phyloP scores from a whole-genome alignment of 1,140 invertebrate genomes.

The Bombus breviceps region DNA sequence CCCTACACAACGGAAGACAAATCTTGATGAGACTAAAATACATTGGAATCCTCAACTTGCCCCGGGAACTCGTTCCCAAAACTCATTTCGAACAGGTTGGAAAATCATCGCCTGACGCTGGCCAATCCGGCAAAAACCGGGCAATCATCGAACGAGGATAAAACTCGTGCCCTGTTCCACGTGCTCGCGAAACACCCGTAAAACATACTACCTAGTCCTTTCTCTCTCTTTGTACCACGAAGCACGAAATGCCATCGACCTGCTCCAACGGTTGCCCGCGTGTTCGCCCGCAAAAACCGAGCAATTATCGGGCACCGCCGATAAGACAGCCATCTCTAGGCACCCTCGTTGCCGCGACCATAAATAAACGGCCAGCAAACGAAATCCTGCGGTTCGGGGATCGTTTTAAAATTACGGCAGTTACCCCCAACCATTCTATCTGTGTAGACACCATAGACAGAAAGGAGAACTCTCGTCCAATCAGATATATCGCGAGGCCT shows the following conservation, averaged over 20 bases:
- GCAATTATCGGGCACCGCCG: slow-evolving; percentile 46
- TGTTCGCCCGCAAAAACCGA: slow-evolving; percentile 34
- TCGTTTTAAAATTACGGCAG: slow-evolving; percentile 54
- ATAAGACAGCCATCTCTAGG: slow-evolving; percentile 43
- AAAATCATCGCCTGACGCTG: slow-evolving; percentile 34
- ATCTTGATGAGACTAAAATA: not conserved
- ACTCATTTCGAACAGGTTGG: slow-evolving; percentile 11
- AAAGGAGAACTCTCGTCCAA: slow-evolving; percentile 36
- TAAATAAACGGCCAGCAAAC: slow-evolving; percentile 38
- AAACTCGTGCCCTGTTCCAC: slow-evolving; percentile 13
- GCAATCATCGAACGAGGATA: slow-evolving; percentile 37
- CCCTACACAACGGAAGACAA: not conserved
- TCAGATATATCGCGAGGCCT: slow-evolving; percentile 47
- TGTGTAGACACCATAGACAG: not conserved
- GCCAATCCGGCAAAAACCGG: slow-evolving; percentile 22
- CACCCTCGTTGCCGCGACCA: slow-evolving; percentile 25
- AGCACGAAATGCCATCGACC: slow-evolving; percentile 28
- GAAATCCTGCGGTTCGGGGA: slow-evolving; percentile 37
- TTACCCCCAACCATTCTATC: not conserved
- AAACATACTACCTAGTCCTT: not conserved
- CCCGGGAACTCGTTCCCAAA: not conserved
- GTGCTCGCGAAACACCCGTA: slow-evolving; percentile 19
- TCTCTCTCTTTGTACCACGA: not conserved
- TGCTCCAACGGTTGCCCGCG: not conserved
- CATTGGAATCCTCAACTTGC: not conserved